Conservation (phyloP, 2,113 vertebrate species). For the Elephantulus edwardii region DNA sequence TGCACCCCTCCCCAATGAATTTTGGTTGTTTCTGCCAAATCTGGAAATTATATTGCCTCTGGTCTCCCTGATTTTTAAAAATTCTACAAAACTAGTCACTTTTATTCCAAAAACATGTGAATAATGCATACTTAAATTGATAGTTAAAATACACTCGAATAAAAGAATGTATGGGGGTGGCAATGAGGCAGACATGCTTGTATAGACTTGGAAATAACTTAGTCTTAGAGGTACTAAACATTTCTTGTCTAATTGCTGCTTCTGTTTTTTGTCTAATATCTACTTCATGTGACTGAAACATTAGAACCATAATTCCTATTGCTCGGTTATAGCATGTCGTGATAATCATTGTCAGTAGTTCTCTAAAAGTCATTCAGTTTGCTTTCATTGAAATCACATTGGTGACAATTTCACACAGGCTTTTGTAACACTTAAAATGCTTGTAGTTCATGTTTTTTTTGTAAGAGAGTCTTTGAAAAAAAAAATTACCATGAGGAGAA, state of each 20-base stretch:
- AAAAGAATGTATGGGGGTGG: neutral
- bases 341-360: neutral
- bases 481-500: constrained; percentile 34
- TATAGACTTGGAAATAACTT: neutral
- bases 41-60: neutral
- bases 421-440: constrained; percentile 45
- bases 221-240: neutral
- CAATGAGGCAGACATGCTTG: neutral
- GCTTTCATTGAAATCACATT: neutral
- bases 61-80: neutral
- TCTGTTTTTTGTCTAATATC: neutral
- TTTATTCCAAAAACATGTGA: neutral
- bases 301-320: neutral
- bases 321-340: neutral
- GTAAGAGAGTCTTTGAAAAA: constrained; percentile 50
- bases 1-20: too few species aligned
- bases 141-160: neutral
- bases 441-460: constrained; percentile 14
- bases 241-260: too few species aligned
- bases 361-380: neutral
- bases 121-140: neutral
- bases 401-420: neutral
- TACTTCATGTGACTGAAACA: neutral
- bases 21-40: neutral
- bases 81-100: fast-evolving